A percentile compares a stretch with the other conserved stretches of the same genome.
Conservation (phyloP, 2,888 invertebrate species). For the Andrena haemorrhoa region DNA sequence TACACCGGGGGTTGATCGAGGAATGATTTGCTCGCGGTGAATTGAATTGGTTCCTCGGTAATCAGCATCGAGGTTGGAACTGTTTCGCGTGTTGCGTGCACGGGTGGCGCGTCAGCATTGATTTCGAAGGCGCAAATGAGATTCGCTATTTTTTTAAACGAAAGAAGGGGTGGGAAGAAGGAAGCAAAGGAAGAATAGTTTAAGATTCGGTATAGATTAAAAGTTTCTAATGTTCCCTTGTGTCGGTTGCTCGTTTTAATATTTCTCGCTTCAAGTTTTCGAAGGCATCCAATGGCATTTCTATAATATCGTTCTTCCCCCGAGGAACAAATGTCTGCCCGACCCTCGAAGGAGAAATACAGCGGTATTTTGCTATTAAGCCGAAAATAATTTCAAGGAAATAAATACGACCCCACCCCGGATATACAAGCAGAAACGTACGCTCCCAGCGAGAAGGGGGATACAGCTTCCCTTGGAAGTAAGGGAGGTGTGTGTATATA, state of each 20-base stretch:
- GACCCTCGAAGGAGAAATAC: neutral
- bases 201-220: no score
- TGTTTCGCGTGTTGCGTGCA: neutral
- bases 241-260: no score
- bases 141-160: no score
- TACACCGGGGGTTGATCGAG: slow-evolving; percentile 7
- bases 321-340: no score
- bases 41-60: slow-evolving; percentile 7
- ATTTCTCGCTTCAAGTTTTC: no score
- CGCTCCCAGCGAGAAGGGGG: slow-evolving; percentile 35
- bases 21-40: slow-evolving; percentile 7
- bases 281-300: no score
- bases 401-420: slow-evolving; percentile 46
- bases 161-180: no score
- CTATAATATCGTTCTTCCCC: no score
- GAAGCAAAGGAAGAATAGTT: no score
- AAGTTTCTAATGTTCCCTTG: no score
- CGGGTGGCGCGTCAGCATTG: no score
- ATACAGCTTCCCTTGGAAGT: slow-evolving; percentile 56
- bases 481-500: slow-evolving; percentile 48
- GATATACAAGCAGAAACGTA: slow-evolving; percentile 32
- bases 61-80: neutral
- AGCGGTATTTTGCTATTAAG: neutral
- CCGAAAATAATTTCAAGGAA: slow-evolving; percentile 46
- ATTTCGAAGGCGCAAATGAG: no score